Conservation (phyloP, 2,113 vertebrate genomes). For the Tinamus guttatus region DNA sequence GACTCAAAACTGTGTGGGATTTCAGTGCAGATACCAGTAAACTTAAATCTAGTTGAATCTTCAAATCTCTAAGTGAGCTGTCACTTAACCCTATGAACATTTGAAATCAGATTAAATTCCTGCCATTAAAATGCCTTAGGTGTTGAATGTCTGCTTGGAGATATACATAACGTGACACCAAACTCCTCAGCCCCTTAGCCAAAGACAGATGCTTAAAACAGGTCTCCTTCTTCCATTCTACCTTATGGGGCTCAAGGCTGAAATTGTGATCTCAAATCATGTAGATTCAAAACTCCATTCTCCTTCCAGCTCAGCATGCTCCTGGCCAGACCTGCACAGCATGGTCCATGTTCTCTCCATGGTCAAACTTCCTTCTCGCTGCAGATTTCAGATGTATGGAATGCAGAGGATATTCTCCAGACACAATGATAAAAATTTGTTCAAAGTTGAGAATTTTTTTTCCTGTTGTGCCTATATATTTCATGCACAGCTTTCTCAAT, state of each 20-base stretch:
- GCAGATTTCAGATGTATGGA: not conserved
- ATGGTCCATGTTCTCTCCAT: not conserved
- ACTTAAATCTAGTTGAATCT: not conserved
- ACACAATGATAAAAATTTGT: not conserved
- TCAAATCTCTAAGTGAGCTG: not conserved
- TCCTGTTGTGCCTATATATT: not conserved
- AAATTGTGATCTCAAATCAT: not conserved
- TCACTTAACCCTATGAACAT: not conserved
- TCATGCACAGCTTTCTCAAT: not conserved
- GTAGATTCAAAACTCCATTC: not conserved
- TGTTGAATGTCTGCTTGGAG: not conserved
- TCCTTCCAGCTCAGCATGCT: not conserved
- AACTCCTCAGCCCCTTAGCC: not conserved
- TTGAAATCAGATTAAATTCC: not conserved
- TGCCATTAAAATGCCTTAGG: not conserved
- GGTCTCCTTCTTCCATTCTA: not conserved
- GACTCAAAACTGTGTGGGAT: not conserved
- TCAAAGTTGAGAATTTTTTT: not conserved
- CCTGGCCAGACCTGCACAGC: not conserved
- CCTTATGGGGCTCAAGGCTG: not conserved
- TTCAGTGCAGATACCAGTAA: not conserved
- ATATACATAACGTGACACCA: not conserved
- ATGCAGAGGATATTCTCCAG: not conserved
- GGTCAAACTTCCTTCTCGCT: not conserved
- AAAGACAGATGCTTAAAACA: not conserved